phyloP scores from a whole-genome alignment of 1,140 invertebrate genomes.

The honey bee (Apis mellifera) region DNA sequence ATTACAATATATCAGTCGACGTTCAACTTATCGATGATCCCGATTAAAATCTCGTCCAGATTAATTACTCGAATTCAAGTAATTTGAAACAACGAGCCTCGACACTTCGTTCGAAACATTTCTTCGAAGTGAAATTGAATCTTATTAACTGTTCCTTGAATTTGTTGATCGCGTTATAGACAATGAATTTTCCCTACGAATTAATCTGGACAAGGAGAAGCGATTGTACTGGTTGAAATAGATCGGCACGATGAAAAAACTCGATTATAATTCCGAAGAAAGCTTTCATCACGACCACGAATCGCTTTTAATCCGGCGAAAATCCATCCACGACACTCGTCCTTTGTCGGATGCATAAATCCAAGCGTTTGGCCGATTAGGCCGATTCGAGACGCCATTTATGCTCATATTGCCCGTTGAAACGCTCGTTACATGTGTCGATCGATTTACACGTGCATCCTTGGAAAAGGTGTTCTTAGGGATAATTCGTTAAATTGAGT shows the following conservation, averaged over 20 bases:
- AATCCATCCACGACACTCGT: constrained; percentile 18
- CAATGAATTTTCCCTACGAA: too few relatives aligned
- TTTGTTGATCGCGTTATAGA: neutral
- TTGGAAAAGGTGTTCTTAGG: neutral
- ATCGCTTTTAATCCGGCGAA: constrained; percentile 26
- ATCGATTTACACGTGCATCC: neutral
- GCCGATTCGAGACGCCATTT: constrained; percentile 31
- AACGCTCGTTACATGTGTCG: neutral
- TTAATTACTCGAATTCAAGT: too few relatives aligned
- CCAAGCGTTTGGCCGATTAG: neutral
- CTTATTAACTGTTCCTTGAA: neutral
- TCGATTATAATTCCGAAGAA: neutral
- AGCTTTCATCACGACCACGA: constrained; percentile 8
- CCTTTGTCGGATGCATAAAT: constrained; percentile 16
- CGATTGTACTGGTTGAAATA: neutral
- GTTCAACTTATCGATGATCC: constrained; percentile 42
- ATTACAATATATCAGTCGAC: constrained; percentile 37
- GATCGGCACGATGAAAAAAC: constrained; percentile 1
- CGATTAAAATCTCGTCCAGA: constrained; percentile 5
- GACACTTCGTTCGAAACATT: too few relatives aligned
- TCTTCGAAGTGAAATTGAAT: too few relatives aligned
- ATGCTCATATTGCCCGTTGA: neutral
- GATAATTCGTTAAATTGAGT: neutral
- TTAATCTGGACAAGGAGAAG: too few relatives aligned
- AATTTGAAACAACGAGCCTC: too few relatives aligned